Evolutionary conservation across 1,140 invertebrate species (phyloP), one percentile per base, ranked within the genome.

Genomic region (Drosophila elegans): DNA sequence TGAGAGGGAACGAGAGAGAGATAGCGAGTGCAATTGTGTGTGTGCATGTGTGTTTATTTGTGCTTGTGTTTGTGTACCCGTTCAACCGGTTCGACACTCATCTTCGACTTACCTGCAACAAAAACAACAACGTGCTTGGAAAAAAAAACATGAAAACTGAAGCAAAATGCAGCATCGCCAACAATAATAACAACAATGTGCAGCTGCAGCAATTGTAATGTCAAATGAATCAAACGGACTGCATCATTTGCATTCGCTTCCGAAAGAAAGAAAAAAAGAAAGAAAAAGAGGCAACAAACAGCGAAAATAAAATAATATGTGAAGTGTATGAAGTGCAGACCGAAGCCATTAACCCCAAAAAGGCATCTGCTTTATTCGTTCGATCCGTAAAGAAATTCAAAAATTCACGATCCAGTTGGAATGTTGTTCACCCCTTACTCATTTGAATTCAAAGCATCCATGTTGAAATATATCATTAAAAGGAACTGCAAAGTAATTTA

Each of bases 71-170:
- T 32, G 29, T 49, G 32, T 52, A 68, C 64, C 60, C 45, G 64
- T 48, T 48, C 21, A 66, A 68, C 64, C 64, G 64, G 64, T 68
- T 49, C 36, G 21, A 66, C 59, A 36, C 34, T 46, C 59, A 64
- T 46, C 63, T 41, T 29, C 57, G 34, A 63, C 29, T 67, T 67
- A 67, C 63, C 63, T 67, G 63, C 59, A 67, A 64, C 63, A 29
- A 34, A 32, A 52, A 36, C 60, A 67, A 67, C 46, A 61, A 38
- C 45, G 45, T 29, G 25, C 48, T 34, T 34, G 27, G 29, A 51
- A 51, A 51, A 51, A 49, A 51, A 34, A 51, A 51, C 63, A 67
- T 39, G 16, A 25, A 39, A 49, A 42, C 39, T 34, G 16, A 64
- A 49, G 45, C 12, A 48, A 34, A 38, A 64, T 38, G 29, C 12